Evolutionary conservation across 2,113 vertebrate species (phyloP), one percentile per base, ranked within the genome.

Genomic region (Tretioscincus oriximinensis): DNA sequence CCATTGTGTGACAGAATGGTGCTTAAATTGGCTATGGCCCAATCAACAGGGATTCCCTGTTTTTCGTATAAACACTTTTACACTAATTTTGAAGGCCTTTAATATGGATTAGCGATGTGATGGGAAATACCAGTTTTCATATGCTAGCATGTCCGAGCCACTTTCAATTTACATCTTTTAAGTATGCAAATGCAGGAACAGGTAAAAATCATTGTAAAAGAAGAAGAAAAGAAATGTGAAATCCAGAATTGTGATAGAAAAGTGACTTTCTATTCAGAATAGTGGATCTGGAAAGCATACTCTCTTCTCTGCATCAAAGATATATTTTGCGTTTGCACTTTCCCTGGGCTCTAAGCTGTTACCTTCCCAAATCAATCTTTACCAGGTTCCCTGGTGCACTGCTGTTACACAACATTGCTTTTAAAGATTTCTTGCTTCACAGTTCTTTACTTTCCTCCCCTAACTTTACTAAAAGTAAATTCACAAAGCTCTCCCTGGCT

Each of bases 361-460:
- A 51, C 45, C 58, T 75, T 68, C 54, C 60, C 61, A 26, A 69
- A 60, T 79, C 71, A 73, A 79, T 69, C 22, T 18, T 45, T 80
- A 66, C 54, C 74, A 28, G 18, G 79, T 75, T 69, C 54, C 64
- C 41, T 29, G 21, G 20, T 49, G 35, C 22, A 69, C 21, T 75
- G 72, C 77, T 75, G 64, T 63, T 31, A 45, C 22, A 35, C 4
- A 51, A 63, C 18, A 63, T 75, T 61, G 54, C 22, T 63, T 74
- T 75, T 51, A 69, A 75, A 84, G 54, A 64, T 69, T 73, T 69
- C 82, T 74, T 74, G 61, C 81, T 73, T 73, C 71, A 47, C 64
- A 69, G 54, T 61, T 45, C 77, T 75, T 79, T 69, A 73, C 66
- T 73, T 74, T 35, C 26, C 29, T 45, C 24, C 26, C 66, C 12